Evolutionary conservation across 2,113 vertebrate species (phyloP), one percentile per base, ranked within the genome.

Genomic region (Tursiops truncatus): DNA sequence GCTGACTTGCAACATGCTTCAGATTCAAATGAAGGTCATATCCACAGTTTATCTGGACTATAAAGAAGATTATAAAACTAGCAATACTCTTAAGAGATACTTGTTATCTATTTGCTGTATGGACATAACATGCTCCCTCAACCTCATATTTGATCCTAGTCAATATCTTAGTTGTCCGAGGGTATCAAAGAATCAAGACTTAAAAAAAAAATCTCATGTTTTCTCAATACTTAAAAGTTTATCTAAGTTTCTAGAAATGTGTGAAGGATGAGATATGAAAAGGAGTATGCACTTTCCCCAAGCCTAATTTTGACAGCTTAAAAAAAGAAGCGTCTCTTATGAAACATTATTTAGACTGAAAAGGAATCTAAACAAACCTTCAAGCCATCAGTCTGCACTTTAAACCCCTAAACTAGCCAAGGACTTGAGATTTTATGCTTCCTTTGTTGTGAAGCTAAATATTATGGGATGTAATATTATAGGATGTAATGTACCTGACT

Each of bases 1-100:
- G 21, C 25, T 93, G 33, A 91, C 60, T 81, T 76, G 20, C 38
- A 90, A 38, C 67, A 93, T 70, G 9, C 12, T 96, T 93, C 85
- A 76, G 80, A 95, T 82, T 89, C 60, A 95, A 63, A 68, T 38
- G 41, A 96, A 96, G 74, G 86, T 56, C 74, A 82, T 33, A 93
- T 23, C 50, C 80, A 90, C 74, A 76, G 56, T 93, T 93, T 88
- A 60, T 87, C 68, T 83, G 68, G 62, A 33, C 21, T 86, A 60
- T 65, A 26, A 81, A 83, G 74, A 53, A 71, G 26, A 67, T 88
- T 65, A 28, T 71, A 95, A 82, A 96, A 77, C 33, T 88, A 79
- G 63, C 7, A 91, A 88, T 28, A 50, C 18, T 82, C 82, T 87
- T 44, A 21, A 47, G 31, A 71, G 68, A 77, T 77, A 82, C n/a